Evolutionary conservation across 2,113 vertebrate species (phyloP), one percentile per base, ranked within the genome.

Genomic region (Orycteropus afer): DNA sequence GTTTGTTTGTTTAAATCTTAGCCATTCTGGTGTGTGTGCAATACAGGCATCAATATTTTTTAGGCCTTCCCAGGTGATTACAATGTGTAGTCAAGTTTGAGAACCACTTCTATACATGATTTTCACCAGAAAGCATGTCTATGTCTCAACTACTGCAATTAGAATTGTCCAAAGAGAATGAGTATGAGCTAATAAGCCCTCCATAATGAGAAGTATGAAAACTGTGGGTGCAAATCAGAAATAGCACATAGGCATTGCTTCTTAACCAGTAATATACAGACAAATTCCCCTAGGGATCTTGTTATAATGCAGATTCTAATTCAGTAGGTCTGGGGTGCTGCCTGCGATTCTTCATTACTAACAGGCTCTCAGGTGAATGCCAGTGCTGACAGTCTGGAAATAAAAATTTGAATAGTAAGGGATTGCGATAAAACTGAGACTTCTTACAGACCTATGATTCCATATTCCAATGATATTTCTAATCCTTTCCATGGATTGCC

Each of bases 1-100:
- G n/a, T n/a, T n/a, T n/a, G n/a, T n/a, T n/a, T n/a, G n/a, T n/a
- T 53, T 86, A 51, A 81, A 81, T 90, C 82, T 92, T 92, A 61
- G 32, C 49, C 77, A 20, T 79, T 89, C 29, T 85, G n/a, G n/a
- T n/a, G n/a, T 55, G 2, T 53, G 34, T 53, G 22, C 27, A 76
- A 59, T 86, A 5, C 15, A 77, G 47, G 5, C 13, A 87, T 74
- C 55, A 74, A 10, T 65, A 59, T n/a, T 91, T 82, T 90, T 80
- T 65, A 76, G 89, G 81, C 11, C 32, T 95, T 12, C 4, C 45
- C 34, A 59, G 20, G 5, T 71, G 8, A 65, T 77, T 94, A 45
- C 40, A 86, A 73, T 37, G 23, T 92, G 15, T 73, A 82, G 25
- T 55, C 32, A 59, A 63, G 9, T 5, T 59, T 69, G 90, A 79